phyloP scores from a whole-genome alignment of 37 sponge, comb jelly and placozoan genomes.

The Geodia barretti region DNA sequence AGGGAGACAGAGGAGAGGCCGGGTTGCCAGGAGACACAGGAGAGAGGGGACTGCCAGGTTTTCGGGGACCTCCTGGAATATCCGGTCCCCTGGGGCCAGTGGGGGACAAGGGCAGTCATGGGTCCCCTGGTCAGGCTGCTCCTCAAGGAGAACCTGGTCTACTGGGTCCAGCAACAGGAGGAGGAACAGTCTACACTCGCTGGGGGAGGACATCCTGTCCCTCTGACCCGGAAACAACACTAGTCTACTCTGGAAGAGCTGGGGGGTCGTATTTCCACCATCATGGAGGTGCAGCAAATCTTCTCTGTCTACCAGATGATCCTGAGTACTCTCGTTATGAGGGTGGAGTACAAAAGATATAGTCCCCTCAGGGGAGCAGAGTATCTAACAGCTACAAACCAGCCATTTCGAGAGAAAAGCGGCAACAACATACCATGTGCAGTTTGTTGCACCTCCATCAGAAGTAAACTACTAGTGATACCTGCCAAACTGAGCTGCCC shows the following conservation, averaged over 20 bases:
- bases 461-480: slow-evolving; percentile 13
- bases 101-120: too few relatives aligned
- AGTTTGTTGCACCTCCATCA: slow-evolving; percentile 24
- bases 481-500: slow-evolving; percentile 33
- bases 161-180: too few relatives aligned
- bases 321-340: slow-evolving; percentile 18
- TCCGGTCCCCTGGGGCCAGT: too few relatives aligned
- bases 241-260: slow-evolving; percentile 7
- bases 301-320: slow-evolving; percentile 7
- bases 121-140: too few relatives aligned
- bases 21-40: too few relatives aligned
- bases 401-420: too few relatives aligned
- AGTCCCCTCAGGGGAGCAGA: slow-evolving; percentile 34
- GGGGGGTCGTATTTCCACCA: not conserved
- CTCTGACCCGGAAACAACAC: not conserved
- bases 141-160: too few relatives aligned
- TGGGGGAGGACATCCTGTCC: too few relatives aligned
- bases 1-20: too few relatives aligned
- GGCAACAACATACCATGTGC: slow-evolving; percentile 38
- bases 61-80: too few relatives aligned
- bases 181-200: too few relatives aligned
- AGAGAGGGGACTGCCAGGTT: too few relatives aligned
- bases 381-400: slow-evolving; percentile 35
- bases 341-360: slow-evolving; percentile 11
- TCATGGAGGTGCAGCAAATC: slow-evolving; percentile 8